These are phyloP conservation scores for Aphaenogaster floridana DNA, from an alignment of 1,140 invertebrate genomes.

Conservation along the genomic window DNA sequence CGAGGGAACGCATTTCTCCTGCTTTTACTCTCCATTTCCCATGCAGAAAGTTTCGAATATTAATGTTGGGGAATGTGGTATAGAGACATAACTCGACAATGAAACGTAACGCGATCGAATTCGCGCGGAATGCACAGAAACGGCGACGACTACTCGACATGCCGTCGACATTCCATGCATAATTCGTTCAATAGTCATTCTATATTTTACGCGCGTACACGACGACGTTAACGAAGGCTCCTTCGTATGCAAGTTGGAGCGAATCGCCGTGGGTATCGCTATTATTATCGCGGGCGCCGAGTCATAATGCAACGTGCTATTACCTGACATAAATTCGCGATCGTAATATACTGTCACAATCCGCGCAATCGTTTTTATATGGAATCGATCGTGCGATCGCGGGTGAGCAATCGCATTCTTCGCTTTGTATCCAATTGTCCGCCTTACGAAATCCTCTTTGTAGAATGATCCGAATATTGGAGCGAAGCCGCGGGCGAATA, in stretches of 20 bases:
- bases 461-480: not conserved
- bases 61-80: not conserved
- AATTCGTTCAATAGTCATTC: constrained; percentile 59
- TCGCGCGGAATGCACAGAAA: constrained; percentile 42
- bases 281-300: constrained; percentile 55
- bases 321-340: constrained; percentile 55
- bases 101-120: constrained; percentile 36
- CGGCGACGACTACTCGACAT: constrained; percentile 38
- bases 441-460: constrained; percentile 45
- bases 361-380: constrained; percentile 44
- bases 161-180: constrained; percentile 43
- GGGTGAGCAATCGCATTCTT: constrained; percentile 60
- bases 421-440: constrained; percentile 23
- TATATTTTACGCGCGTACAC: constrained; percentile 45
- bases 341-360: constrained; percentile 45
- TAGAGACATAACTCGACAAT: not conserved
- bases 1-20: not conserved
- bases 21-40: not conserved
- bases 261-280: constrained; percentile 47
- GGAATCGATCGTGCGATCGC: constrained; percentile 46
- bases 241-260: constrained; percentile 42
- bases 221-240: constrained; percentile 43
- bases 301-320: constrained; percentile 58
- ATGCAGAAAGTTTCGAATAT: constrained; percentile 11
- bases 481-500: not conserved